Evolutionary conservation across 2,113 vertebrate genomes (phyloP).

Genomic region (Taxidea taxus): DNA sequence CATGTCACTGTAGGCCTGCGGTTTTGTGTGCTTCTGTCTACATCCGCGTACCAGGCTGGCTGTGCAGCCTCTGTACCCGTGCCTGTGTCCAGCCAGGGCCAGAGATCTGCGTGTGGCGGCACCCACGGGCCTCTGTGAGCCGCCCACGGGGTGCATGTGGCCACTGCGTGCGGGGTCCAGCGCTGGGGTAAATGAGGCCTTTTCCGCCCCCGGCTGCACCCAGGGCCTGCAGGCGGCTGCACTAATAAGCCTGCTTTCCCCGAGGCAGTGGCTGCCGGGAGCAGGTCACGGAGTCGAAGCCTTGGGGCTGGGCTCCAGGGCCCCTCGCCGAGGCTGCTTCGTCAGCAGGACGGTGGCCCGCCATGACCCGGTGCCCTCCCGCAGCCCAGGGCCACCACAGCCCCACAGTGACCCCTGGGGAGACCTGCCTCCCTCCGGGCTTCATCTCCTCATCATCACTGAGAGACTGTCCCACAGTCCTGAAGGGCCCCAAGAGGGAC

Average conservation of each 20-base stretch:
- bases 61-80: fast-evolving
- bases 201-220: slow-evolving; percentile 78
- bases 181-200: slow-evolving; percentile 73
- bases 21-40: fast-evolving
- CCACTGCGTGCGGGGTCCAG: fast-evolving
- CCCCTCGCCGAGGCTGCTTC: not conserved
- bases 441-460: not conserved
- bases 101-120: fast-evolving
- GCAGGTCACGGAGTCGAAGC: not conserved
- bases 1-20: not conserved
- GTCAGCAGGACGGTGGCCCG: not conserved
- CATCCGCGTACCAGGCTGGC: not conserved
- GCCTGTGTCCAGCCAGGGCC: not conserved
- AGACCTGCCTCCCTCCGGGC: not conserved
- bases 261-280: not conserved
- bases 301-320: not conserved
- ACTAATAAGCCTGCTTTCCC: slow-evolving; percentile 72
- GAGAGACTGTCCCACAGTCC: not conserved
- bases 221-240: slow-evolving; percentile 72
- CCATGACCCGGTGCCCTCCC: not conserved
- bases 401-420: not conserved
- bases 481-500: not conserved
- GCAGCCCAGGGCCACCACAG: not conserved
- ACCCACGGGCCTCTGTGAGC: fast-evolving
- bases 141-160: fast-evolving